Evolutionary conservation across 2,113 vertebrate species (phyloP).

Genomic region (Entomyzon cyanotis): DNA sequence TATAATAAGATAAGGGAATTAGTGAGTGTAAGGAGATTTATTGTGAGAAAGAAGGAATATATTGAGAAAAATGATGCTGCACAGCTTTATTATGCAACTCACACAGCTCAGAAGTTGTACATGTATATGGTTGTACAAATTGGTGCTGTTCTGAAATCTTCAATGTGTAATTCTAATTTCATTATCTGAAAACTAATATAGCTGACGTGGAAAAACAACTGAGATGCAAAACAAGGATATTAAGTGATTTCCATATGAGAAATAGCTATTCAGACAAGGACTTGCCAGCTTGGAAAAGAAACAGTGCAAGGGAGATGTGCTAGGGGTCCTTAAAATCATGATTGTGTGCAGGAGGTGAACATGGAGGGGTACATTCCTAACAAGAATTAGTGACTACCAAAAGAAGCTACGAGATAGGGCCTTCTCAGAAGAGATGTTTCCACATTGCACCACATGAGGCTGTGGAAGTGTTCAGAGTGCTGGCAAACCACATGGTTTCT

Average conservation of each 20-base stretch:
- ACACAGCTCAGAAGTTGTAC: background rate
- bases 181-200: background rate
- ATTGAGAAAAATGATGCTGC: background rate
- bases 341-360: fast-evolving
- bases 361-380: fast-evolving
- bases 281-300: background rate
- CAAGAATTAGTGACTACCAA: background rate
- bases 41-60: background rate
- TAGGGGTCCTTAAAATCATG: background rate
- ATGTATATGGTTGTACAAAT: background rate
- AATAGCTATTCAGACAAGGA: background rate
- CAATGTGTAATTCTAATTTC: background rate
- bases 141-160: background rate
- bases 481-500: background rate
- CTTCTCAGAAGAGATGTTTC: background rate
- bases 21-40: background rate
- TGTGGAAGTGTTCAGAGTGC: background rate
- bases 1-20: background rate
- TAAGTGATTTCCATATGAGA: background rate
- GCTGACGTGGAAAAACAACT: background rate
- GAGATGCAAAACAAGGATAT: background rate
- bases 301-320: fast-evolving
- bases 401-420: background rate
- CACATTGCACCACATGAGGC: background rate
- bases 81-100: background rate